Percentiles rank a stretch among this genome's conserved stretches.
Conservation (phyloP, 2,113 vertebrate species). For the Tragelaphus imberbis region DNA sequence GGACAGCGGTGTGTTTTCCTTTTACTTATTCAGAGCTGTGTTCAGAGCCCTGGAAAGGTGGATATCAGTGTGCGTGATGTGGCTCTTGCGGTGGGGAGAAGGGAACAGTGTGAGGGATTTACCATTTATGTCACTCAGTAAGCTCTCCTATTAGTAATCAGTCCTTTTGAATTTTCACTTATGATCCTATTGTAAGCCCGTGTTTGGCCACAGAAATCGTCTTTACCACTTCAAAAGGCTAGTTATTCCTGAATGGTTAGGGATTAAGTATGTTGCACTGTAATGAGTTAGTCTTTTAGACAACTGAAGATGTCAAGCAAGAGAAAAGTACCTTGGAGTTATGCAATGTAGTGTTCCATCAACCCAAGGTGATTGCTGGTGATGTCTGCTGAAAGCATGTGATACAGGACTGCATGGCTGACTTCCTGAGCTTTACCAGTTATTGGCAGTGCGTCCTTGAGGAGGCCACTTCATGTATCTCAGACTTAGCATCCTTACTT, state of each 20-base stretch:
- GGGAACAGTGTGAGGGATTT: neutral
- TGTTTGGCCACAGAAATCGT: neutral
- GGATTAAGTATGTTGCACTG: neutral
- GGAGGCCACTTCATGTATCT: neutral
- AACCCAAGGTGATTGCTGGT: neutral
- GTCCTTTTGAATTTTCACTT: neutral
- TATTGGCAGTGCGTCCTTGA: neutral
- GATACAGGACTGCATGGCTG: neutral
- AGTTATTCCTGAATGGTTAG: neutral
- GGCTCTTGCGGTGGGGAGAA: neutral
- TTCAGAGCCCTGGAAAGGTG: neutral
- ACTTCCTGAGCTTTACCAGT: neutral
- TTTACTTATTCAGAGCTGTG: neutral
- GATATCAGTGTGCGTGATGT: neutral
- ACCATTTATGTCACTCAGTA: neutral
- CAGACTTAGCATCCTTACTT: neutral
- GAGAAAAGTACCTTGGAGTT: neutral
- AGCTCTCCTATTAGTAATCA: neutral
- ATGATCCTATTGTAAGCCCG: neutral
- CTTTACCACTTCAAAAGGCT: neutral
- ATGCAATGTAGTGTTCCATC: neutral
- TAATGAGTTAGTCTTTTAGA: neutral
- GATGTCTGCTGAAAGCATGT: neutral
- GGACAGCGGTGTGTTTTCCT: neutral
- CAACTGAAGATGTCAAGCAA: neutral